These are phyloP conservation scores for Raja brachyura DNA, from an alignment of 2,113 vertebrate species.

Conservation along the genomic window DNA sequence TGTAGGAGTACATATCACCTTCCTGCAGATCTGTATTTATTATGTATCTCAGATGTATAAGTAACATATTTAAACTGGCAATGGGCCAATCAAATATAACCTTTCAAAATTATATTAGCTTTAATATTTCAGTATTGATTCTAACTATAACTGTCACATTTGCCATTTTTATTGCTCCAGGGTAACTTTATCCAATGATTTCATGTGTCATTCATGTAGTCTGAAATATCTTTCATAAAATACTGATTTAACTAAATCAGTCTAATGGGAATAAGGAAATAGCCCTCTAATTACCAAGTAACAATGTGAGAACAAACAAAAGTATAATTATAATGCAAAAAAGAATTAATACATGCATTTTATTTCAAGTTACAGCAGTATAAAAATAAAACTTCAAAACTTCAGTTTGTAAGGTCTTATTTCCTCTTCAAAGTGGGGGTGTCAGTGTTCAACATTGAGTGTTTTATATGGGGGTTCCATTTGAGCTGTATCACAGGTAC, in stretches of 20 bases:
- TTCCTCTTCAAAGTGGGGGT: background rate
- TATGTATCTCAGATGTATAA: background rate
- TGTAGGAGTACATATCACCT: background rate
- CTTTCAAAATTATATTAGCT: background rate
- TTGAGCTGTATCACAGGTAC: background rate
- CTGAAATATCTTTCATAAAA: constrained; percentile 3
- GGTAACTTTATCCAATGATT: background rate
- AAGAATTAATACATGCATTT: background rate
- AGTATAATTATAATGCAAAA: background rate
- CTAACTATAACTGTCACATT: background rate
- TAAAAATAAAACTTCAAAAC: background rate
- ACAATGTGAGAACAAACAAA: background rate
- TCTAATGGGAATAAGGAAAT: background rate
- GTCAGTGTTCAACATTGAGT: background rate
- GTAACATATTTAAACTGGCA: background rate
- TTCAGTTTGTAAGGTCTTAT: background rate
- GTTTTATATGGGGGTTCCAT: background rate
- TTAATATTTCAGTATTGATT: background rate
- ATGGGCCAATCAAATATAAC: background rate
- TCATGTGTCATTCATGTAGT: background rate
- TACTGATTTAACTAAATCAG: background rate
- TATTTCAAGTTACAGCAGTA: background rate
- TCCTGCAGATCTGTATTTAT: background rate
- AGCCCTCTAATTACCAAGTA: background rate
- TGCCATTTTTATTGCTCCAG: background rate